These are phyloP conservation scores for Petaurus breviceps DNA, from an alignment of 2,113 vertebrate genomes.

Conservation along the genomic window DNA sequence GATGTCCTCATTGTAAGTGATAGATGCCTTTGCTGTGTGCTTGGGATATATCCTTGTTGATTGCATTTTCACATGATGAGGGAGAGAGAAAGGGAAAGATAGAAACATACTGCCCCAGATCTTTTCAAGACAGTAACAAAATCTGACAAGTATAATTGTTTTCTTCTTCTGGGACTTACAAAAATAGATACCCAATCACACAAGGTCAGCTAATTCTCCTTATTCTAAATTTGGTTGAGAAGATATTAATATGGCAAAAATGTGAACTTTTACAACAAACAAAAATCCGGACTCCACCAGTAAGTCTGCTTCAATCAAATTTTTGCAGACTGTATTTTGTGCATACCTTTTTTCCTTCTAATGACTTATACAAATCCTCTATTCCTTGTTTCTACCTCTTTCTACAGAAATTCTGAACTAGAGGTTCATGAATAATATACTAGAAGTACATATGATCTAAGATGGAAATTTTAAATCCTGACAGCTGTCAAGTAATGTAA, in stretches of 20 bases:
- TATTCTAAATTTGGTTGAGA: slow-evolving; percentile 54
- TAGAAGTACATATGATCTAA: background rate
- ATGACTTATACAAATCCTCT: slow-evolving; percentile 63
- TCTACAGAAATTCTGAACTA: slow-evolving; percentile 28
- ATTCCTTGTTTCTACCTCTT: slow-evolving; percentile 36
- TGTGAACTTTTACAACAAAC: slow-evolving; percentile 57
- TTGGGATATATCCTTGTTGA: slow-evolving; percentile 72
- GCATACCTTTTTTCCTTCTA: slow-evolving; percentile 32
- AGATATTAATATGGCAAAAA: slow-evolving; percentile 54
- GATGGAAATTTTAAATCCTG: slow-evolving; percentile 50
- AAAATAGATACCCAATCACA: slow-evolving; percentile 76
- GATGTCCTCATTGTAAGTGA: slow-evolving; percentile 77
- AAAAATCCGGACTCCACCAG: slow-evolving; percentile 54
- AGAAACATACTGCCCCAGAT: slow-evolving; percentile 69
- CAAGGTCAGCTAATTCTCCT: slow-evolving; percentile 67
- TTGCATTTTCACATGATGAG: slow-evolving; percentile 66
- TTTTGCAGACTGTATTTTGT: slow-evolving; percentile 25
- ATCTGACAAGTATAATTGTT: slow-evolving; percentile 79
- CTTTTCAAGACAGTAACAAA: slow-evolving; percentile 72
- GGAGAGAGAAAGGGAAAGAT: slow-evolving; percentile 19
- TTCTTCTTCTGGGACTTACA: slow-evolving; percentile 69
- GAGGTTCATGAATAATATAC: slow-evolving; percentile 53
- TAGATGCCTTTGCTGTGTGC: slow-evolving; percentile 68
- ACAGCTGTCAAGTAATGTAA: slow-evolving; percentile 51
- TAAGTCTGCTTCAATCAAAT: slow-evolving; percentile 63